Percentiles rank a stretch among this genome's conserved stretches.
Conservation (phyloP, 1,140 invertebrate genomes). For the Heliothis subflexa region DNA sequence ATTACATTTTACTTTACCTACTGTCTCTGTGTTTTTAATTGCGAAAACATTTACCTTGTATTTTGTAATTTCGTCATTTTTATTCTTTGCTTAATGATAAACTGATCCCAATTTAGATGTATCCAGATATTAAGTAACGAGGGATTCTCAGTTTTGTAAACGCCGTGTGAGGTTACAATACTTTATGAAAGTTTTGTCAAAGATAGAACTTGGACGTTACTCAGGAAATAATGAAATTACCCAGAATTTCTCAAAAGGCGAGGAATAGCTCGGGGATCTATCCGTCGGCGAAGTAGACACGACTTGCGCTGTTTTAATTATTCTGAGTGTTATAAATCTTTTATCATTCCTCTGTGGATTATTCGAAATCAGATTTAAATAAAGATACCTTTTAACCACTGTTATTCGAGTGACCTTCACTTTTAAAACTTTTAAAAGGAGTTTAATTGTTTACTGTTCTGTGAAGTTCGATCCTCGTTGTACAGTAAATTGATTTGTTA, state of each 20-base stretch:
- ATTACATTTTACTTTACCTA: background rate
- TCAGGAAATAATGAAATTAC: slow-evolving; percentile 19
- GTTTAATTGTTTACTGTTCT: too few species aligned
- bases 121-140: background rate
- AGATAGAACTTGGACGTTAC: slow-evolving; percentile 14
- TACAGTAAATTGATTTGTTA: too few species aligned
- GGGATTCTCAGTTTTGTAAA: background rate
- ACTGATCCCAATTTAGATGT: background rate
- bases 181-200: slow-evolving; percentile 11
- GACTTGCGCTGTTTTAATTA: slow-evolving; percentile 15
- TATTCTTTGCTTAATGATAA: background rate
- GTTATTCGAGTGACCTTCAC: too few species aligned
- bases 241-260: slow-evolving; percentile 1
- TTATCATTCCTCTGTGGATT: slow-evolving; percentile 2
- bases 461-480: too few species aligned
- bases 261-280: background rate
- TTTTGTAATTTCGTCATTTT: too few species aligned
- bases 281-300: background rate
- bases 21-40: background rate
- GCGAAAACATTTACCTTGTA: background rate
- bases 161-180: slow-evolving; percentile 8
- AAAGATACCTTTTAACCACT: background rate
- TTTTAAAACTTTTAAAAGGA: too few species aligned
- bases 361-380: background rate
- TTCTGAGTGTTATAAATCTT: slow-evolving; percentile 22